Conservation (phyloP, 2,113 vertebrate genomes). For the Acanthochromis polyacanthus region DNA sequence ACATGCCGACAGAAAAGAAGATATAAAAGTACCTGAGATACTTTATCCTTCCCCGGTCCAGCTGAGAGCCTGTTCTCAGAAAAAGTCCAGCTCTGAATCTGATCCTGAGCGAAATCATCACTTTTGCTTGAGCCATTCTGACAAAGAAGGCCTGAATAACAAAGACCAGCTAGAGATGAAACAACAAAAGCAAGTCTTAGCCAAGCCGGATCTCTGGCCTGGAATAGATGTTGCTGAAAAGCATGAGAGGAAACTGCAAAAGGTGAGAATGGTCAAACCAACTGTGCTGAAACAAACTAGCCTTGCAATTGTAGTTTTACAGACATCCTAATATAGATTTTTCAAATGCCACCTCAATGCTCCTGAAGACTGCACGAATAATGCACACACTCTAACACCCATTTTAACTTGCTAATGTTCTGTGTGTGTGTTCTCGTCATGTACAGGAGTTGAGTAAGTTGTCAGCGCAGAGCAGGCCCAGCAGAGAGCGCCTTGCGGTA, state of each 20-base stretch:
- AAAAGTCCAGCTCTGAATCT: conserved; percentile 32
- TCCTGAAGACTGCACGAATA: conserved; percentile 19
- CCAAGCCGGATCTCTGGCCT: conserved; percentile 59
- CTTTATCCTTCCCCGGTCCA: conserved; percentile 61
- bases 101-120: conserved; percentile 2
- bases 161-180: conserved; percentile 68
- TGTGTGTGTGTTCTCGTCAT: conserved; percentile 53
- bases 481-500: conserved; percentile 78
- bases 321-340: not conserved
- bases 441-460: conserved; percentile 81
- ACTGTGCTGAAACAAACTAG: not conserved
- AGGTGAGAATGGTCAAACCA: conserved; percentile 66
- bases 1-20: conserved; percentile 20
- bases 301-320: conserved; percentile 1
- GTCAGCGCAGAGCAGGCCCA: conserved; percentile 58
- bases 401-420: conserved; percentile 23
- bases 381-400: conserved; percentile 3
- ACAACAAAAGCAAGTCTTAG: conserved; percentile 46
- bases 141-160: conserved; percentile 62
- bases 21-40: conserved; percentile 26
- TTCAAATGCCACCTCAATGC: not conserved
- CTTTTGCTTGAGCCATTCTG: conserved; percentile 44
- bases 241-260: conserved; percentile 77
- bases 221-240: conserved; percentile 53
- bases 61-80: conserved; percentile 17